phyloP scores from a whole-genome alignment of 2,888 invertebrate species.

The Nasonovia ribisnigri region DNA sequence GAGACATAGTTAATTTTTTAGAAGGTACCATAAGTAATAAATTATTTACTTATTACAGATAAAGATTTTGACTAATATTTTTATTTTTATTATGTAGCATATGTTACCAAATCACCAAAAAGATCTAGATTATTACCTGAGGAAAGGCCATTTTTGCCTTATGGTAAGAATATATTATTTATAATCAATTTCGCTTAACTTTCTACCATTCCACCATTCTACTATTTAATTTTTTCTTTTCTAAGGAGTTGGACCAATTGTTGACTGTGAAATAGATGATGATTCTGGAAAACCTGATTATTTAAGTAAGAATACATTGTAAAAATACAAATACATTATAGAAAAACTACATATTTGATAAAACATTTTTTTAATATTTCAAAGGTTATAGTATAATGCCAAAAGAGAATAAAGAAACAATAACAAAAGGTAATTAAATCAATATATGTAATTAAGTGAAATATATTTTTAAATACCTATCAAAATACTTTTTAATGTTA shows the following conservation, averaged over 20 bases:
- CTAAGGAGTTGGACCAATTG: neutral
- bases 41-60: neutral
- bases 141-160: constrained; percentile 6
- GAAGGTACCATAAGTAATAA: neutral
- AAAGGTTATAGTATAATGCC: constrained; percentile 41
- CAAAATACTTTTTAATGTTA: neutral
- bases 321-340: neutral
- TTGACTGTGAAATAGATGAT: constrained; percentile 53
- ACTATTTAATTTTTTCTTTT: neutral
- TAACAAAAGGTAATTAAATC: constrained; percentile 2
- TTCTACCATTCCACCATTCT: neutral
- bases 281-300: constrained; percentile 19
- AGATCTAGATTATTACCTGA: neutral
- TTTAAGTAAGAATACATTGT: constrained; percentile 23
- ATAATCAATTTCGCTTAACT: neutral
- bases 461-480: neutral
- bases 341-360: neutral
- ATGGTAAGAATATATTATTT: constrained; percentile 31
- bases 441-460: neutral
- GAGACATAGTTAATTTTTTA: neutral
- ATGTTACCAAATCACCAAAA: neutral
- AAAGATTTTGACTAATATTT: neutral
- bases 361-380: neutral
- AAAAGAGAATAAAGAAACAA: neutral
- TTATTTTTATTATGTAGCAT: constrained; percentile 43